These are phyloP conservation scores for Clistopyga incitator DNA, from an alignment of 2,888 invertebrate species.

Conservation along the genomic window DNA sequence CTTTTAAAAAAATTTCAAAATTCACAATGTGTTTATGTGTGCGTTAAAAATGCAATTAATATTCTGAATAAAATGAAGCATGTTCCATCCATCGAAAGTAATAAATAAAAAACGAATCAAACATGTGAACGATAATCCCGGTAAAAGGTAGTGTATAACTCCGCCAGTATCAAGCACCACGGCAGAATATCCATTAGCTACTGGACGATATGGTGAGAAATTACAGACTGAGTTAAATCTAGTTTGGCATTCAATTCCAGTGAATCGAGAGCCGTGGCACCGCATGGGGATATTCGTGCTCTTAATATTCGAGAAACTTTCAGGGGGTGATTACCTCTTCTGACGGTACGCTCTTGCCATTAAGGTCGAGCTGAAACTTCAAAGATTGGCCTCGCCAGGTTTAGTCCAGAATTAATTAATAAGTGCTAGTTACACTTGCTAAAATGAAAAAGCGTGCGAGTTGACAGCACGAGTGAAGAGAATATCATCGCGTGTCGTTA, in stretches of 20 bases:
- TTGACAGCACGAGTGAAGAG: conserved; percentile 20
- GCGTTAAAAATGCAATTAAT: too few species aligned
- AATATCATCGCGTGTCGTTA: conserved; percentile 16
- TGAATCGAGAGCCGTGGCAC: conserved; percentile 3
- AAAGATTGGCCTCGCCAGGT: conserved; percentile 27
- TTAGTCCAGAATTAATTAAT: conserved; percentile 53
- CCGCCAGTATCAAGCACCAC: neutral
- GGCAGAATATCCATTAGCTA: neutral
- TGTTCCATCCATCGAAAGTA: too few species aligned
- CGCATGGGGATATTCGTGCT: conserved; percentile 35
- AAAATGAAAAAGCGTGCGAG: conserved; percentile 18
- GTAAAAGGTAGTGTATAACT: too few species aligned
- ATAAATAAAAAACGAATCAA: too few species aligned
- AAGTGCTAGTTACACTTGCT: conserved; percentile 32
- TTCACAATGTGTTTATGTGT: too few species aligned
- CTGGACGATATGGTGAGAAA: conserved; percentile 13
- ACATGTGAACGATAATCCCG: too few species aligned
- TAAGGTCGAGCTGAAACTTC: conserved; percentile 56
- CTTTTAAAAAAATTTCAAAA: too few species aligned
- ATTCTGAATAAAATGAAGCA: too few species aligned
- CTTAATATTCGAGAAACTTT: conserved; percentile 61
- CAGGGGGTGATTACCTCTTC: conserved; percentile 43
- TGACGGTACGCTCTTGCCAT: conserved; percentile 13
- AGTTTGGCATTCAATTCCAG: conserved; percentile 10
- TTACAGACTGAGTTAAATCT: conserved; percentile 22